phyloP scores from a whole-genome alignment of 2,888 invertebrate species.

The Leistus spinibarbis region DNA sequence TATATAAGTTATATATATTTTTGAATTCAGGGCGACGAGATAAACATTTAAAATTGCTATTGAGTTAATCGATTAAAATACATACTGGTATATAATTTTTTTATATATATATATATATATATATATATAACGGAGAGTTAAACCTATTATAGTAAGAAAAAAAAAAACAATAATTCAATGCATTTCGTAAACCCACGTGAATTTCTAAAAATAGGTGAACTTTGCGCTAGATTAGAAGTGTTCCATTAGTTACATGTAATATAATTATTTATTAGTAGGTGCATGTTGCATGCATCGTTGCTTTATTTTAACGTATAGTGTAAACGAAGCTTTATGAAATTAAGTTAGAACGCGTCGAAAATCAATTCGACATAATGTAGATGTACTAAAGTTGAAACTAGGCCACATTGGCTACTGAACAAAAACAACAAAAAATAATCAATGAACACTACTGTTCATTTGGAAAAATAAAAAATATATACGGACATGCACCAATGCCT shows the following conservation, averaged over 20 bases:
- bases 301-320: background rate
- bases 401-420: background rate
- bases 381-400: background rate
- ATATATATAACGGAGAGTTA: background rate
- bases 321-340: background rate
- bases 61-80: too few relatives aligned
- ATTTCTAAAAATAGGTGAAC: background rate
- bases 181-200: background rate
- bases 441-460: too few relatives aligned
- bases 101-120: too few relatives aligned
- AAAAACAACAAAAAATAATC: background rate
- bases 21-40: too few relatives aligned
- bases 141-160: background rate
- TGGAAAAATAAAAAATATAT: too few relatives aligned
- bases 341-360: background rate
- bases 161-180: background rate
- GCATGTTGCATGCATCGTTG: background rate
- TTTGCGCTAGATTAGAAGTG: background rate
- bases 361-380: background rate
- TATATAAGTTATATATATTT: too few relatives aligned
- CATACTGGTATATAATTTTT: too few relatives aligned
- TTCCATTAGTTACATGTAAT: background rate
- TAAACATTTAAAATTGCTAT: too few relatives aligned
- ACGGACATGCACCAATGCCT: too few relatives aligned
- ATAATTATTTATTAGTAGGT: background rate